These are phyloP conservation scores for Amphiprion clarkii DNA, from an alignment of 2,797 vertebrate species.

Conservation along the genomic window DNA sequence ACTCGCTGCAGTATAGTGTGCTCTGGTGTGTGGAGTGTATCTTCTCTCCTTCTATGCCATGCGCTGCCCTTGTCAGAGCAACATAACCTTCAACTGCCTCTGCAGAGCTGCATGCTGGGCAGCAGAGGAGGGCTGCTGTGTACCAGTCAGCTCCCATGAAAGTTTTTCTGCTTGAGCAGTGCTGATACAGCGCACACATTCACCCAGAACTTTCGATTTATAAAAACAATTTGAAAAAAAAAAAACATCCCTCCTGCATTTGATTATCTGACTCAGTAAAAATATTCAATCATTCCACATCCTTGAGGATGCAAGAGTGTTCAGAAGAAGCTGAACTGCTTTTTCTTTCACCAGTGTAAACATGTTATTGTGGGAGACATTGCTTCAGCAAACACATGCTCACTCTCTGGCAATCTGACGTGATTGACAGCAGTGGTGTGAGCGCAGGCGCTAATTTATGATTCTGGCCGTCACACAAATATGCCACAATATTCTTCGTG, in stretches of 20 bases:
- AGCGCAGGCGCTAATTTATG: constrained; percentile 53
- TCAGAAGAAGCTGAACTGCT: constrained; percentile 10
- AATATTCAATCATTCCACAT: constrained; percentile 9
- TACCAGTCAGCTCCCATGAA: constrained; percentile 12
- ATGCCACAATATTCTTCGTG: constrained; percentile 47
- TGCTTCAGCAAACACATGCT: constrained; percentile 46
- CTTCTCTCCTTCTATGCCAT: neutral
- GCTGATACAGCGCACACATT: constrained; percentile 1
- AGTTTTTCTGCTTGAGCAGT: neutral
- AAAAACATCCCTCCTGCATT: constrained; percentile 4
- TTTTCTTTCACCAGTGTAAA: constrained; percentile 49
- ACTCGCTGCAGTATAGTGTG: neutral
- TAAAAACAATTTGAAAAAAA: constrained; percentile 1
- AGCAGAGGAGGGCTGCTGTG: neutral
- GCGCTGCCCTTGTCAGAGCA: neutral
- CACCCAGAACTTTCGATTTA: neutral
- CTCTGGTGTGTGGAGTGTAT: neutral
- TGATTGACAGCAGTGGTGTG: constrained; percentile 71
- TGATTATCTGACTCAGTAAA: constrained; percentile 6
- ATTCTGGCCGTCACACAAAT: constrained; percentile 63
- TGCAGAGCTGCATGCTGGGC: constrained; percentile 9
- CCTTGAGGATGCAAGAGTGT: neutral
- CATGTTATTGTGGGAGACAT: constrained; percentile 55
- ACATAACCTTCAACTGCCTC: neutral
- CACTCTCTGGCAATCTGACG: constrained; percentile 22